Evolutionary conservation across 2,888 invertebrate species (phyloP).

Genomic region (Plemyria rubiginata): DNA sequence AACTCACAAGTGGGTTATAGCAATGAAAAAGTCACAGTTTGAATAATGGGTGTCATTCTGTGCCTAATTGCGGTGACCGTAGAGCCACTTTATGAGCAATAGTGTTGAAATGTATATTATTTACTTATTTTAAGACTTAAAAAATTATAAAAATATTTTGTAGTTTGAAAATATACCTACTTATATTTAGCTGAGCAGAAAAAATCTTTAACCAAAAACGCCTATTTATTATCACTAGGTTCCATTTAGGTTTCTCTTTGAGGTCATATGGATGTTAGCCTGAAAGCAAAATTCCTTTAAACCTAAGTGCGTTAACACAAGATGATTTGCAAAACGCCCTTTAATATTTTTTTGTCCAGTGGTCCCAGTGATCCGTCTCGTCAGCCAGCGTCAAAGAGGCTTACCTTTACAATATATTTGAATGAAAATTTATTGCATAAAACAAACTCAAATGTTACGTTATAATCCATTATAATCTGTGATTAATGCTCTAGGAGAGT

Average conservation of each 20-base stretch:
- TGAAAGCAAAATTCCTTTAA: not conserved
- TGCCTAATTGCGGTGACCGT: too few species aligned
- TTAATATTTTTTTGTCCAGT: slow-evolving; percentile 32
- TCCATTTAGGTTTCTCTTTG: not conserved
- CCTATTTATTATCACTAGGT: not conserved
- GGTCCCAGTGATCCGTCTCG: slow-evolving; percentile 27
- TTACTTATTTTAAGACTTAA: too few species aligned
- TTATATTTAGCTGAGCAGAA: not conserved
- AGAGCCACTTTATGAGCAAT: too few species aligned
- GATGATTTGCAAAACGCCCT: slow-evolving; percentile 17
- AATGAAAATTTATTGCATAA: slow-evolving; percentile 35
- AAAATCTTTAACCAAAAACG: not conserved
- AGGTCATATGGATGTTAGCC: not conserved
- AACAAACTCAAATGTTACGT: slow-evolving; percentile 4
- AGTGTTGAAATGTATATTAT: too few species aligned
- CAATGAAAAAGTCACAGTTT: too few species aligned
- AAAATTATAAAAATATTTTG: not conserved
- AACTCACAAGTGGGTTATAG: too few species aligned
- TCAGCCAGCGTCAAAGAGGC: slow-evolving; percentile 36
- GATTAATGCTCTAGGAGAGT: not conserved
- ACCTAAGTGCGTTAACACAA: slow-evolving; percentile 15
- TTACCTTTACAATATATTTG: slow-evolving; percentile 37
- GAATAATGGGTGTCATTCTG: too few species aligned
- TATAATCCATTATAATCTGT: not conserved
- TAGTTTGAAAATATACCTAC: too few species aligned